Evolutionary conservation across 2,888 invertebrate species (phyloP), one percentile per base, ranked within the genome.

Genomic region (Cephus runcator): DNA sequence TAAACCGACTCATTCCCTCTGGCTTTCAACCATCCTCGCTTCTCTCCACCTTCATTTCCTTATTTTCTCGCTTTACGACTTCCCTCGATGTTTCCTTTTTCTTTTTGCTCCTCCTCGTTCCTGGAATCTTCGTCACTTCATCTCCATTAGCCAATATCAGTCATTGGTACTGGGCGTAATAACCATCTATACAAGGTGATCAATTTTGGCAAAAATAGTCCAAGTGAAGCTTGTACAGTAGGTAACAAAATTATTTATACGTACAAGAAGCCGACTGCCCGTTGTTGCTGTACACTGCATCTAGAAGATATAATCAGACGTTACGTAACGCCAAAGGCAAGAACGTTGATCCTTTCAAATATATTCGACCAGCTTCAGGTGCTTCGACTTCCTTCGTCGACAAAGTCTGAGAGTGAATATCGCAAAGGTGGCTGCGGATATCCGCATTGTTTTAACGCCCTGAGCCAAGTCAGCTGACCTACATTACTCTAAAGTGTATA

Each of bases 391-490:
- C 6, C 56, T 56, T 56, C 6, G 56, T 56, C 56, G 33, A 71
- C 31, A 30, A 71, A 71, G 33, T 30, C 30, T 33, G 9, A 34
- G 30, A 34, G 71, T 12, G 71, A 31, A 34, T 71, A 31, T 71
- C 71, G 71, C 31, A 9, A 71, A 71, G 71, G 31, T 71, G 33
- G 78, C 79, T 71, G 81, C 83, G 86, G 83, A 87, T 86, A 86
- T 87, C 87, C 86, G 87, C 87, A 88, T 88, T 88, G 88, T 88
- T 87, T 88, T 87, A 83, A 81, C 80, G 82, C 83, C 84, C 83
- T 80, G 81, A 86, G 88, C 87, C 87, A 87, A 88, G 85, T 88
- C 86, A 87, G 88, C 85, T 87, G 88, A 88, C 88, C 87, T 88
- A 87, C 81, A 87, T 88, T 81, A 80, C 76, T 79, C 75, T 56